Percentiles rank a stretch among this genome's conserved stretches.
Conservation (phyloP, 2,797 vertebrate genomes). For the Hydrophis major region DNA sequence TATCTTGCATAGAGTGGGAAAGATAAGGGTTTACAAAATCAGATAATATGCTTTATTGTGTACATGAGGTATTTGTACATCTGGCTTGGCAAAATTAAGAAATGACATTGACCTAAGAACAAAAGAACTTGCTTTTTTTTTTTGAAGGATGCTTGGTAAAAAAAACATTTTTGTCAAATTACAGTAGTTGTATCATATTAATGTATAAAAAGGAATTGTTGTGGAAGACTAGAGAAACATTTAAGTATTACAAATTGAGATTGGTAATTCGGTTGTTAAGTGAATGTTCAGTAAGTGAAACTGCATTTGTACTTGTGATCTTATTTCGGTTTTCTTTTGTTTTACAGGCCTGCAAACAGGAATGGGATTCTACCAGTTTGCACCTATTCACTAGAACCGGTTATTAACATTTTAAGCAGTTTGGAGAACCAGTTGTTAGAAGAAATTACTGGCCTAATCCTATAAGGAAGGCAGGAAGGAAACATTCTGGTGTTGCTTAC, state of each 20-base stretch:
- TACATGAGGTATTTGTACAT: neutral
- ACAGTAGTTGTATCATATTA: neutral
- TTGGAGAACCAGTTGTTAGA: too few relatives aligned
- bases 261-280: neutral
- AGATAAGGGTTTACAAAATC: slow-evolving; percentile 13
- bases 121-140: neutral
- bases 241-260: neutral
- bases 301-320: neutral
- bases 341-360: neutral
- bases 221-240: neutral
- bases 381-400: too few relatives aligned
- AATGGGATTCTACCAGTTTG: too few relatives aligned
- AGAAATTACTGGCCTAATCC: too few relatives aligned
- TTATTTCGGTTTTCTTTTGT: neutral
- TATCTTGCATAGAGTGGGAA: neutral
- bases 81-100: neutral
- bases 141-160: fast-evolving
- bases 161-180: neutral
- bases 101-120: slow-evolving; percentile 6
- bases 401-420: too few relatives aligned
- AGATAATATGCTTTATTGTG: neutral
- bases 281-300: neutral
- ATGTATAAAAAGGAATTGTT: neutral
- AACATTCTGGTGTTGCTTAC: too few relatives aligned
- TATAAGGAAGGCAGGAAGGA: too few relatives aligned